Percentiles rank a stretch among this genome's conserved stretches.
phyloP scores from a whole-genome alignment of 2,888 invertebrate species.

The Drosophila hamatofila region DNA sequence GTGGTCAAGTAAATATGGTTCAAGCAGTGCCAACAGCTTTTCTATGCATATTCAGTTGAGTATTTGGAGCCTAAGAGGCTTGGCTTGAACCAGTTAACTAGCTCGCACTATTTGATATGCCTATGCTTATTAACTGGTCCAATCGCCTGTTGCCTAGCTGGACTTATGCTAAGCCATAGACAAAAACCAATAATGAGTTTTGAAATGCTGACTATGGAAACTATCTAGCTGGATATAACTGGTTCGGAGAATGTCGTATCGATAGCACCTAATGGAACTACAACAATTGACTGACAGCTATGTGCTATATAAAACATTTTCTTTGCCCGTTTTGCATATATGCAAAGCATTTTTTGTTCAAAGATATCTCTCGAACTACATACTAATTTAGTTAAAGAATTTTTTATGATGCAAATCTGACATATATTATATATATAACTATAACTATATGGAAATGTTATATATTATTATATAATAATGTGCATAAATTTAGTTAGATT shows the following conservation, averaged over 20 bases:
- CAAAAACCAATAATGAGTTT: slow-evolving; percentile 10
- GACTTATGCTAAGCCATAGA: slow-evolving; percentile 28
- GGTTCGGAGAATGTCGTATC: slow-evolving; percentile 23
- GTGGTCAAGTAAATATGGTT: slow-evolving; percentile 46
- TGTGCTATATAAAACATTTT: slow-evolving; percentile 5
- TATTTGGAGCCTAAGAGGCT: slow-evolving; percentile 28
- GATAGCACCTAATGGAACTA: slow-evolving; percentile 21
- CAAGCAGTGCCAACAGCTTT: slow-evolving; percentile 28
- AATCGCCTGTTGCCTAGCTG: slow-evolving; percentile 32
- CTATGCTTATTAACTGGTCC: slow-evolving; percentile 68
- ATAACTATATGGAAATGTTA: slow-evolving; percentile 1
- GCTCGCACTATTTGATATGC: slow-evolving; percentile 46
- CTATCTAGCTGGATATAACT: slow-evolving; percentile 33
- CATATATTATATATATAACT: neutral
- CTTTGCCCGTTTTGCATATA: slow-evolving; percentile 18
- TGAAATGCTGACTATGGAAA: slow-evolving; percentile 27
- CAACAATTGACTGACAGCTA: slow-evolving; percentile 12
- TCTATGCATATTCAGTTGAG: slow-evolving; percentile 42
- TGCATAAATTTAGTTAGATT: neutral
- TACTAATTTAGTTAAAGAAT: slow-evolving; percentile 3
- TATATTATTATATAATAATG: neutral
- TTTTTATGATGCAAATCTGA: neutral
- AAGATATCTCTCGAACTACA: neutral
- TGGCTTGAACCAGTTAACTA: slow-evolving; percentile 43
- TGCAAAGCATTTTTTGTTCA: slow-evolving; percentile 20